Base-by-base conservation (phyloP, 53 echinoderm and acorn worm genomes). In the Echinarachnius parma region DNA sequence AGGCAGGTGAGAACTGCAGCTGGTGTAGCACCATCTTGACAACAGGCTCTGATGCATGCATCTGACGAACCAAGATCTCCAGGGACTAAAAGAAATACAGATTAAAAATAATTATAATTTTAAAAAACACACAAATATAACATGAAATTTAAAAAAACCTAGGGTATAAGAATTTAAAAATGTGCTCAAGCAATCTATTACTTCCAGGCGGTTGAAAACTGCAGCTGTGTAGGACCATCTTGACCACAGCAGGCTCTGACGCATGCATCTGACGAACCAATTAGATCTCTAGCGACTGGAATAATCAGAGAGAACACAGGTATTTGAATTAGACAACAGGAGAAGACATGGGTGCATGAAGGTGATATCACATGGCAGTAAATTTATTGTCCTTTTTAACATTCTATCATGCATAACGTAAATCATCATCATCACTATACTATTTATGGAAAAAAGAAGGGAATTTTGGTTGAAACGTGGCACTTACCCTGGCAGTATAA, bases 211-310 rank as follows among this genome's bases (percentile, higher is more conserved):
- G n/a, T n/a, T n/a, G 91, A 91, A 48, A 31, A 66, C 67, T 95
- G 79, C 44, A 95, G 79, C 61, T 95, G 96, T 83, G 82, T 5
- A 95, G 48, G 2, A 90, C 77, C 68, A 90, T 89, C 52, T 82
- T 47, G 10, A 85, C 66, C 0, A 95, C 90, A 26, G 83, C 80
- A 2, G 69, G 68, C 37, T 95, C 96, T 13, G 85, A 49, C 3
- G 80, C 85, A 64, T 84, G 78, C 81, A 95, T 81, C 80, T 95
- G 90, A 39, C 90, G 78, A 15, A 95, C 96, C 57, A 90, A n/a
- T n/a, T n/a, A 64, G 20, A 89, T 91, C 80, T 95, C 96, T 18
- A 95, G 64, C 4, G 90, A 94, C 96, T 94, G 23, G 80, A 89
- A 83, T 80, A 54, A 14, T 48, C 37, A 8, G 55, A 55, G 44